Percentiles rank a stretch among this genome's conserved stretches.
Conservation (phyloP, 2,888 invertebrate genomes). For the Papilio protenor region DNA sequence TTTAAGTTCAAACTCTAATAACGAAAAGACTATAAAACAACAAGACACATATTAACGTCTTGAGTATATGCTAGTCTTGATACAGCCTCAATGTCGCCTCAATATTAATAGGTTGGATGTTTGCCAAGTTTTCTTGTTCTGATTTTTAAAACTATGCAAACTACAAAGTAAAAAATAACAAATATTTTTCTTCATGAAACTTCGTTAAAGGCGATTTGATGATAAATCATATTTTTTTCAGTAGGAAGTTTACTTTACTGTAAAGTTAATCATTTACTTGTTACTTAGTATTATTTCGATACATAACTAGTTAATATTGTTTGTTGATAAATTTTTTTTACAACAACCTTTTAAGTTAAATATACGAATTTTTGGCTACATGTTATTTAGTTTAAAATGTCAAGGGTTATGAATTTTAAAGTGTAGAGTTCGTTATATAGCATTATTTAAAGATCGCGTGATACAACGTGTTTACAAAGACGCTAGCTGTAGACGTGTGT, state of each 20-base stretch:
- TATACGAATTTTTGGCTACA: too few species aligned
- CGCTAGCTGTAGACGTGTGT: slow-evolving; percentile 46
- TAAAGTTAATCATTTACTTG: too few species aligned
- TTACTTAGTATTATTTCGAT: too few species aligned
- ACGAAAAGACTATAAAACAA: neutral
- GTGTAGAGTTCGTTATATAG: neutral
- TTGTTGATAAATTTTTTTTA: too few species aligned
- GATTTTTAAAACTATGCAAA: slow-evolving; percentile 30
- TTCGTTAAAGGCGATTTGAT: neutral
- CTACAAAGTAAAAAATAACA: neutral
- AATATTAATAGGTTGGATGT: slow-evolving; percentile 38
- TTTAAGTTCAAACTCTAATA: neutral
- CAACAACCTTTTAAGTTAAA: too few species aligned
- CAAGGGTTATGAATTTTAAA: neutral
- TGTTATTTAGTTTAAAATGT: neutral
- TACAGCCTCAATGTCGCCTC: slow-evolving; percentile 28
- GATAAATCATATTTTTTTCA: too few species aligned
- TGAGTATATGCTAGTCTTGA: slow-evolving; percentile 17
- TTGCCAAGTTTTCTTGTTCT: slow-evolving; percentile 31
- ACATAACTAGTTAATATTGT: too few species aligned
- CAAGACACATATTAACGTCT: slow-evolving; percentile 8
- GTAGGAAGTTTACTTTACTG: too few species aligned
- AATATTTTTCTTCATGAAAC: neutral
- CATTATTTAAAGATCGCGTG: slow-evolving; percentile 49
- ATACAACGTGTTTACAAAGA: slow-evolving; percentile 65